Evolutionary conservation across 2,113 vertebrate genomes (phyloP).

Genomic region (Microtus richardsoni): DNA sequence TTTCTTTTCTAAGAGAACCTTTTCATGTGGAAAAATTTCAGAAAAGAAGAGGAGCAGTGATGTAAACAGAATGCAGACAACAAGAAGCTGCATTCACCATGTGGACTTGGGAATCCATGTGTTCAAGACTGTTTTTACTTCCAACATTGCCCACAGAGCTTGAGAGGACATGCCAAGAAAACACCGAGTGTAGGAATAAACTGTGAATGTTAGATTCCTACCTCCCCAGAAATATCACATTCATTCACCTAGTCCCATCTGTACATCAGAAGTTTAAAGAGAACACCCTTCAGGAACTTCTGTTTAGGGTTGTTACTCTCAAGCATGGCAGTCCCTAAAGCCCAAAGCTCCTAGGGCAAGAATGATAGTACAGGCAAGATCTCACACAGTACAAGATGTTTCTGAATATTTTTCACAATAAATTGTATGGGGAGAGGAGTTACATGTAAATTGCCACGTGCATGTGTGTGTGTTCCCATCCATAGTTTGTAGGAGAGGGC

Average conservation of each 20-base stretch:
- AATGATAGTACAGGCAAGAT: not conserved
- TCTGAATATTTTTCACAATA: not conserved
- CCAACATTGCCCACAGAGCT: not conserved
- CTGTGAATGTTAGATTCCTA: not conserved
- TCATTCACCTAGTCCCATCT: not conserved
- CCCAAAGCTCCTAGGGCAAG: not conserved
- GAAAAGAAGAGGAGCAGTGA: not conserved
- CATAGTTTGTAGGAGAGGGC: not conserved
- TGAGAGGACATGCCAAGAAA: not conserved
- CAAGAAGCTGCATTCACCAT: not conserved
- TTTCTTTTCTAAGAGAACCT: not conserved
- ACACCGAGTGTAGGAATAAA: not conserved
- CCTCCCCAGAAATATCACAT: not conserved
- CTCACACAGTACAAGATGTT: not conserved
- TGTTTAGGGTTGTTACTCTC: not conserved
- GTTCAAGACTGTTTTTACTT: not conserved
- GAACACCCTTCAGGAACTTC: not conserved
- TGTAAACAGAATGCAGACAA: not conserved
- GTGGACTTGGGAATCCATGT: not conserved
- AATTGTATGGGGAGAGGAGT: not conserved
- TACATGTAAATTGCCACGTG: not conserved
- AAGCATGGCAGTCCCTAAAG: not conserved
- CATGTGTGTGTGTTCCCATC: not conserved
- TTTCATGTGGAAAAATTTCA: not conserved
- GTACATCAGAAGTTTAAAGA: not conserved